A percentile compares a stretch with the other conserved stretches of the same genome.
phyloP scores from a whole-genome alignment of 2,888 invertebrate species.

The Phyllotreta striolata region DNA sequence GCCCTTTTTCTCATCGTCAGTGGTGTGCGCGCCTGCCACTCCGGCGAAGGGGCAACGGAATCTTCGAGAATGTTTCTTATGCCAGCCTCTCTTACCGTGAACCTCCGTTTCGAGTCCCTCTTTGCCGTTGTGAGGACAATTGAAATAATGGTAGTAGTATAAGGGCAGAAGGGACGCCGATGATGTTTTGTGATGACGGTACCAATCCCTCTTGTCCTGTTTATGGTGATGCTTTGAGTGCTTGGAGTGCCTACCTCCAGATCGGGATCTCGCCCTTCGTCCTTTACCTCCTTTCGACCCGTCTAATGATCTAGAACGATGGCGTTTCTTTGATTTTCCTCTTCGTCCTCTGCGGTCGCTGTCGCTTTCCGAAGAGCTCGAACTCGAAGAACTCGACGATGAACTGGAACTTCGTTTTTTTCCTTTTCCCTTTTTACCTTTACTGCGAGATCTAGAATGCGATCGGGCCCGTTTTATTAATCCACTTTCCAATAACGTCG shows the following conservation, averaged over 20 bases:
- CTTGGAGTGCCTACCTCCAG: not conserved
- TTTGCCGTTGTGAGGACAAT: not conserved
- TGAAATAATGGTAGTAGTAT: too few relatives aligned
- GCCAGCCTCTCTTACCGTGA: conserved; percentile 4
- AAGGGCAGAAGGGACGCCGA: too few relatives aligned
- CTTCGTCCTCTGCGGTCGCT: not conserved
- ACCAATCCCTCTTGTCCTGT: not conserved
- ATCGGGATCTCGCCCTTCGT: not conserved
- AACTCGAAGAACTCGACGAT: conserved; percentile 12
- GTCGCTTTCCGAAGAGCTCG: conserved; percentile 4
- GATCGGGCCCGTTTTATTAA: conserved; percentile 10
- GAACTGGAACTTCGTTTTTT: conserved; percentile 5
- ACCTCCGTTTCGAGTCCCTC: not conserved
- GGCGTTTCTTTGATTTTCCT: not conserved
- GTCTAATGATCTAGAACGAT: too few relatives aligned
- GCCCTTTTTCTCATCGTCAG: conserved; percentile 1
- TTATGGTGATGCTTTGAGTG: not conserved
- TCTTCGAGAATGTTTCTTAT: conserved; percentile 3
- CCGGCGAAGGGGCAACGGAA: not conserved
- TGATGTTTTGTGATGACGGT: not conserved
- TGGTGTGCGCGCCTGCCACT: not conserved
- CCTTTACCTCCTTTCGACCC: conserved; percentile 8
- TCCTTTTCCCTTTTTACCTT: not conserved
- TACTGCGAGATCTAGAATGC: conserved; percentile 12
- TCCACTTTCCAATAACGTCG: conserved; percentile 14